Conservation (phyloP, 2,888 invertebrate genomes). For the Lordiphosa fenestrarum region DNA sequence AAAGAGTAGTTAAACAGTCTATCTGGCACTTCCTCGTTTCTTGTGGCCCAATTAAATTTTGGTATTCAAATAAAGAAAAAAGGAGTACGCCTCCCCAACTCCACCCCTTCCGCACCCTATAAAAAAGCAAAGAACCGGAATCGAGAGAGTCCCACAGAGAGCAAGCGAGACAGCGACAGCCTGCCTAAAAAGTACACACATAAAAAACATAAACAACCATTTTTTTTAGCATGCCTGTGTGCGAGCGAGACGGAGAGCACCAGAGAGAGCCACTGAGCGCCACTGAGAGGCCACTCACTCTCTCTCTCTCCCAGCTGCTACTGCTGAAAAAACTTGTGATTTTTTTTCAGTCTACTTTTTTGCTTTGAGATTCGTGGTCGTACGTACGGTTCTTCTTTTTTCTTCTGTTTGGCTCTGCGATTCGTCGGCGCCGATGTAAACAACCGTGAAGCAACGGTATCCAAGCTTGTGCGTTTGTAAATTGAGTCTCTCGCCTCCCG, state of each 20-base stretch:
- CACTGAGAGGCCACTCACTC: conserved; percentile 3
- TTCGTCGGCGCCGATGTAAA: conserved; percentile 5
- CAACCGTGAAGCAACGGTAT: conserved; percentile 30
- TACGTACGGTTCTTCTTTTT: conserved; percentile 62
- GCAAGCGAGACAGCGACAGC: conserved; percentile 26
- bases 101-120: neutral
- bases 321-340: conserved; percentile 62
- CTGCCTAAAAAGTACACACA: conserved; percentile 50
- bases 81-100: conserved; percentile 22
- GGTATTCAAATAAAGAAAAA: conserved; percentile 20
- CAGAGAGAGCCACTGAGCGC: conserved; percentile 9
- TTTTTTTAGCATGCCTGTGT: conserved; percentile 46
- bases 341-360: conserved; percentile 81
- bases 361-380: conserved; percentile 65
- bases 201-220: conserved; percentile 74
- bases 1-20: neutral
- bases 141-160: conserved; percentile 26
- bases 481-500: conserved; percentile 23
- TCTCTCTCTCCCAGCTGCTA: conserved; percentile 41
- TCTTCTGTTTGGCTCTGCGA: conserved; percentile 46
- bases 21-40: neutral
- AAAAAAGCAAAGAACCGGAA: conserved; percentile 20
- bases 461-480: conserved; percentile 13
- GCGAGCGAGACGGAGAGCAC: conserved; percentile 26
- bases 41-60: conserved; percentile 36